Percentiles rank a stretch among this genome's conserved stretches.
These are phyloP conservation scores for Venustoraphidia nigricollis DNA, from an alignment of 2,888 invertebrate species.

Conservation along the genomic window DNA sequence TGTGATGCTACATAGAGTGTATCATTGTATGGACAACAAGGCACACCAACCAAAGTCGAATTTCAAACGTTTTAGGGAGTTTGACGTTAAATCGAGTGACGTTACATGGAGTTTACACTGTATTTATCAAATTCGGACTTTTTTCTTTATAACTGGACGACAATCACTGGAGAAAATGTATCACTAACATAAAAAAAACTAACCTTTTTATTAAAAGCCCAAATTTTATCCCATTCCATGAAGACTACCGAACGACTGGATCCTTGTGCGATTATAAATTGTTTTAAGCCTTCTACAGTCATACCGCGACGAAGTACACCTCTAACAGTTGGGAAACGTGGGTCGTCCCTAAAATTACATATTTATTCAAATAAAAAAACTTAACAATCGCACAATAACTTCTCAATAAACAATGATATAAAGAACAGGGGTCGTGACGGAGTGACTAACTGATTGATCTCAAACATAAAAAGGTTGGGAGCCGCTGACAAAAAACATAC, in stretches of 20 bases:
- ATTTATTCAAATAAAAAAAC: not conserved
- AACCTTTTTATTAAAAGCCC: slow-evolving; percentile 97
- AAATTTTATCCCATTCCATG: slow-evolving; percentile 99
- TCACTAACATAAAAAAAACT: not conserved
- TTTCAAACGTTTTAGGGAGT: no score
- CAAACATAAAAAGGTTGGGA: not conserved
- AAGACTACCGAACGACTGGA: slow-evolving; percentile 93
- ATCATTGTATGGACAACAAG: no score
- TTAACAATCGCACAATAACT: not conserved
- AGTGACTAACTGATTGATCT: not conserved
- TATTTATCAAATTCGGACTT: no score
- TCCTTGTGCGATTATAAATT: slow-evolving; percentile 96
- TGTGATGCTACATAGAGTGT: no score
- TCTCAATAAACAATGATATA: not conserved
- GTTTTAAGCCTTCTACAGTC: slow-evolving; percentile 91
- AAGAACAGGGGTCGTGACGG: not conserved
- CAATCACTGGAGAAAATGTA: not conserved
- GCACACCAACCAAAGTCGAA: no score
- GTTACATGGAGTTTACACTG: no score
- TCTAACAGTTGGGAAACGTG: slow-evolving; percentile 94
- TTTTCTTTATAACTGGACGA: no score
- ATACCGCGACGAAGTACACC: slow-evolving; percentile 91
- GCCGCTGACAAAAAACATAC: slow-evolving; percentile 31
- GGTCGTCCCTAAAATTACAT: slow-evolving; percentile 67
- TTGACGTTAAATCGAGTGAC: no score